Base-by-base conservation (phyloP, 1,140 invertebrate genomes). In the Zaprionus ornatus region DNA sequence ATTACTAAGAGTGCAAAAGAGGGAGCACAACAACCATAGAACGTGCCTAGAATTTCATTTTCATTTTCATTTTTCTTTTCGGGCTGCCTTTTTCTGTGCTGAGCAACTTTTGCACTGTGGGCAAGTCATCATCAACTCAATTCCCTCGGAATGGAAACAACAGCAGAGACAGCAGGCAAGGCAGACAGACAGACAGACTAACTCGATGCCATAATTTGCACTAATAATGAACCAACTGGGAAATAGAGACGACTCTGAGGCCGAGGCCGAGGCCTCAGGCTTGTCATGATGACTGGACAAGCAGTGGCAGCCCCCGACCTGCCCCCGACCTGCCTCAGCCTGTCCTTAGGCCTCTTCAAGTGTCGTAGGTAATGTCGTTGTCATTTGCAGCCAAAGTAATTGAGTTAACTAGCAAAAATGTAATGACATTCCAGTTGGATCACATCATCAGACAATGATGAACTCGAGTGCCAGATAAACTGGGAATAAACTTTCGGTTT, bases 381-480 rank as follows among this genome's bases (percentile, higher is more conserved):
- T 32, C 76, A 66, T 70, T 69, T 72, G 67, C 63, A 62, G 29
- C 40, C 60, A 65, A 45, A 74, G 83, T 85, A 86, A 85, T 85
- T 85, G 78, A 86, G 74, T 86, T 75, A 82, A 52, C 74, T 62
- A 67, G 82, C 79, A 62, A 55, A 66, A 77, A 69, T 66, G 70
- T 75, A 72, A 77, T 77, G 52, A 48, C 69, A 76, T 71, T 29
- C 52, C 35, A 64, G 10, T 7, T 1, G 40, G 23, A 60, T 35
- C 15, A 23, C 55, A 32, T 50, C 13, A 13, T 32, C 35, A 74
- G 64, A 67, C 57, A 63, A 59, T 55, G 70, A 75, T 50, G 63
- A 63, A 55, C 56, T 0, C 6, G n/a, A 17, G 40, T 9, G 40
- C 15, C n/a, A 5, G 13, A 32, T 32, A 10, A 32, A 32, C 9